Evolutionary conservation across 2,113 vertebrate species (phyloP).

Genomic region (Trinectes maculatus): DNA sequence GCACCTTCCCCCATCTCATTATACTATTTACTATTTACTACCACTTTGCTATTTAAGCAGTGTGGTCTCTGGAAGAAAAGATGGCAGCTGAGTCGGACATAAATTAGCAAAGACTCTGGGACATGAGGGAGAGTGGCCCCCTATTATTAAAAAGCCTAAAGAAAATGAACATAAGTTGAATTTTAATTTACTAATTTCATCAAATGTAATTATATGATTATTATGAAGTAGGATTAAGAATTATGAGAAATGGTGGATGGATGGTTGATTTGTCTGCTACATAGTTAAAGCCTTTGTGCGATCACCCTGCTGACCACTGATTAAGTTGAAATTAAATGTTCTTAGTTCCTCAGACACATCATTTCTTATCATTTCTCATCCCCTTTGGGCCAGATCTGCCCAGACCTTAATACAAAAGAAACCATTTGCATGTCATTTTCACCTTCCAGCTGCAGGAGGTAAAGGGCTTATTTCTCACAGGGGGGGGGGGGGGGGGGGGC

Average conservation of each 20-base stretch:
- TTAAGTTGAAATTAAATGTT: constrained; percentile 66
- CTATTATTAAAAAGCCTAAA: constrained; percentile 8
- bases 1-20: not conserved
- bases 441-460: constrained; percentile 60
- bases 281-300: constrained; percentile 38
- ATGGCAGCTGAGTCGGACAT: not conserved
- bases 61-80: not conserved
- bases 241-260: constrained; percentile 16
- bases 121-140: not conserved
- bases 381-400: constrained; percentile 58
- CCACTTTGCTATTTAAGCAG: not conserved
- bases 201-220: not conserved
- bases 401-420: constrained; percentile 71
- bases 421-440: constrained; percentile 75
- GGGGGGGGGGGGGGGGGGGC: too few species aligned
- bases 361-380: constrained; percentile 60
- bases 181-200: not conserved
- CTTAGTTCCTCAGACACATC: constrained; percentile 58
- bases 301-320: constrained; percentile 40
- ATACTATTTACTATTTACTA: too few species aligned
- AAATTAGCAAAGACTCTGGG: not conserved
- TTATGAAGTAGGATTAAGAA: constrained; percentile 4
- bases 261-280: constrained; percentile 20
- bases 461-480: constrained; percentile 57
- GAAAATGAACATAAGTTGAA: not conserved